A percentile compares a stretch with the other conserved stretches of the same genome.
Conservation (phyloP, 1,140 invertebrate species). For the Zaprionus capensis region DNA sequence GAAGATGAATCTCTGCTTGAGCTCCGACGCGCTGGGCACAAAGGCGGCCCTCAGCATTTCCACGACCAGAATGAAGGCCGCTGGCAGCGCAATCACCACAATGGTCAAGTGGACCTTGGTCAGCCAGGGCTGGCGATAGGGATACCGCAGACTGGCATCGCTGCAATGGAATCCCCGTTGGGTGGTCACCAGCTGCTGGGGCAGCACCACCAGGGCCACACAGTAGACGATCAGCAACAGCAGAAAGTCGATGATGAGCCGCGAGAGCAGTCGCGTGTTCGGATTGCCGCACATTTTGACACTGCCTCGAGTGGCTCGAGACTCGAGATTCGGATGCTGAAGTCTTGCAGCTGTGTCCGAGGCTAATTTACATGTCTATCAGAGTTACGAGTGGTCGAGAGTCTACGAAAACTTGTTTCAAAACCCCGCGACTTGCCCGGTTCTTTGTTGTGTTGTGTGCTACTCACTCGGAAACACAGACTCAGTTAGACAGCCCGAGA, state of each 20-base stretch:
- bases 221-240: slow-evolving; percentile 66
- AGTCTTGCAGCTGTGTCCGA: slow-evolving; percentile 30
- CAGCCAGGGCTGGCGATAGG: slow-evolving; percentile 68
- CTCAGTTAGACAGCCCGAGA: not conserved
- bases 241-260: slow-evolving; percentile 75
- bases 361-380: slow-evolving; percentile 67
- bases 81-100: slow-evolving; percentile 63
- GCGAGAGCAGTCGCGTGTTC: slow-evolving; percentile 73
- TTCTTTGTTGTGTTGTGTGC: slow-evolving; percentile 53
- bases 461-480: not conserved
- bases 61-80: slow-evolving; percentile 66
- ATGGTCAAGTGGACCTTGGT: slow-evolving; percentile 72
- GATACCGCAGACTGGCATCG: slow-evolving; percentile 63
- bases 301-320: slow-evolving; percentile 36
- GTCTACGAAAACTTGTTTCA: slow-evolving; percentile 65
- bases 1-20: slow-evolving; percentile 71
- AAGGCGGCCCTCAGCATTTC: slow-evolving; percentile 74
- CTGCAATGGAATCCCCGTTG: slow-evolving; percentile 75
- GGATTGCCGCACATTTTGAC: slow-evolving; percentile 80
- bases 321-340: slow-evolving; percentile 1
- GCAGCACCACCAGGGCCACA: slow-evolving; percentile 67
- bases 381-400: slow-evolving; percentile 11
- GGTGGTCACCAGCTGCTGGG: slow-evolving; percentile 55
- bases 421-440: slow-evolving; percentile 24
- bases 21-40: slow-evolving; percentile 47